Evolutionary conservation across 2,888 invertebrate genomes (phyloP).

Genomic region (Chrysolina americana): DNA sequence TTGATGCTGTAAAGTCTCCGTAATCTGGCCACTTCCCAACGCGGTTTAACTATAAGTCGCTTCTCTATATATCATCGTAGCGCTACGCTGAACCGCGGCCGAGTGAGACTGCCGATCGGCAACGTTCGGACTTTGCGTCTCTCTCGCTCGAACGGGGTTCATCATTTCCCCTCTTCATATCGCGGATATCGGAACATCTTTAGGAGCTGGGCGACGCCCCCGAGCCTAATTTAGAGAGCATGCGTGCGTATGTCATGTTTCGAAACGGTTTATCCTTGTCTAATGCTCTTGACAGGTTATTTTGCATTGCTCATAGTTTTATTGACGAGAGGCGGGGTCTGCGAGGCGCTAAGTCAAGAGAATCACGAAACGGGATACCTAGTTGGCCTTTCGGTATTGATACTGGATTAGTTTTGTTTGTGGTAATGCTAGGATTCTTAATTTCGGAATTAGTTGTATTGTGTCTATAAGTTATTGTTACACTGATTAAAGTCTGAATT

Average conservation of each 20-base stretch:
- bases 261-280: constrained; percentile 53
- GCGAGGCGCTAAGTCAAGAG: constrained; percentile 69
- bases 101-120: constrained; percentile 64
- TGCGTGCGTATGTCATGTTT: constrained; percentile 64
- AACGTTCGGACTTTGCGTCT: constrained; percentile 58
- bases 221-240: constrained; percentile 63
- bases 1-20: constrained; percentile 72
- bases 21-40: constrained; percentile 84
- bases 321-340: constrained; percentile 66
- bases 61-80: constrained; percentile 81
- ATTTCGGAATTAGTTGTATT: constrained; percentile 52
- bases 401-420: constrained; percentile 64
- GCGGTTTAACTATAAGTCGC: constrained; percentile 83
- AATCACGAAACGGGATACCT: constrained; percentile 62
- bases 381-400: constrained; percentile 64
- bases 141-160: constrained; percentile 57
- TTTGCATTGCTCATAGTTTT: constrained; percentile 56
- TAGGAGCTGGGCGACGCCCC: constrained; percentile 61
- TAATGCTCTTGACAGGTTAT: constrained; percentile 46
- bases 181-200: constrained; percentile 59
- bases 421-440: constrained; percentile 60
- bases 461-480: constrained; percentile 40
- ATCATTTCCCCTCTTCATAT: constrained; percentile 48
- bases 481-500: not conserved
- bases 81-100: constrained; percentile 60